Evolutionary conservation across 2,888 invertebrate species (phyloP).

Genomic region (Orthosia gothica): DNA sequence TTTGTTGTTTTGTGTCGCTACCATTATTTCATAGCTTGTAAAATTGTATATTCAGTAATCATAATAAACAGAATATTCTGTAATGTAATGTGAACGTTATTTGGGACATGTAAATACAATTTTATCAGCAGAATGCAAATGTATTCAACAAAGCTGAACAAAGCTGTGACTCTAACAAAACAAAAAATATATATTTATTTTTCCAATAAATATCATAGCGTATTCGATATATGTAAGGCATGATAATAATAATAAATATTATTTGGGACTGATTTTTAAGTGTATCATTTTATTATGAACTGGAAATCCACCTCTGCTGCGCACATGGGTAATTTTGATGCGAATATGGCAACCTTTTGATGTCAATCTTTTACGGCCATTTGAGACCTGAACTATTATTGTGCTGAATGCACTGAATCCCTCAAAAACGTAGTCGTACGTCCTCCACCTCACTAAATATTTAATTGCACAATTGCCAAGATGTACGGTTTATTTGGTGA

Average conservation of each 20-base stretch:
- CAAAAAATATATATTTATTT: constrained; percentile 86
- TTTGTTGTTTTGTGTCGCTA: background rate
- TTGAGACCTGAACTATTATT: background rate
- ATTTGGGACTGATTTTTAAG: constrained; percentile 78
- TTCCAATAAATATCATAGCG: constrained; percentile 85
- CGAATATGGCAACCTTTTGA: background rate
- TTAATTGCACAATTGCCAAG: too few species aligned
- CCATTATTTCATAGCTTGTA: background rate
- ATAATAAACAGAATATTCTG: background rate
- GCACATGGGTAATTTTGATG: background rate
- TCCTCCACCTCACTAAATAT: too few species aligned
- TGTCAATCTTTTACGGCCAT: background rate
- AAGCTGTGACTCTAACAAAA: constrained; percentile 81
- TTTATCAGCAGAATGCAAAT: constrained; percentile 55
- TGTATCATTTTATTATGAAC: constrained; percentile 65
- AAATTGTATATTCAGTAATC: background rate
- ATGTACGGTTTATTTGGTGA: too few species aligned
- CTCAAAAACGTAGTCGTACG: background rate
- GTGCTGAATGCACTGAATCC: background rate
- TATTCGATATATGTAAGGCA: constrained; percentile 79
- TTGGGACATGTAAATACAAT: constrained; percentile 67
- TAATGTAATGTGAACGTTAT: constrained; percentile 52
- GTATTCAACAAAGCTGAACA: constrained; percentile 79
- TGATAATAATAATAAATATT: constrained; percentile 77
- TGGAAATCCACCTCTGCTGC: background rate